Evolutionary conservation across 2,888 invertebrate genomes (phyloP), one percentile per base, ranked within the genome.

Genomic region (Drosophila sordidula): DNA sequence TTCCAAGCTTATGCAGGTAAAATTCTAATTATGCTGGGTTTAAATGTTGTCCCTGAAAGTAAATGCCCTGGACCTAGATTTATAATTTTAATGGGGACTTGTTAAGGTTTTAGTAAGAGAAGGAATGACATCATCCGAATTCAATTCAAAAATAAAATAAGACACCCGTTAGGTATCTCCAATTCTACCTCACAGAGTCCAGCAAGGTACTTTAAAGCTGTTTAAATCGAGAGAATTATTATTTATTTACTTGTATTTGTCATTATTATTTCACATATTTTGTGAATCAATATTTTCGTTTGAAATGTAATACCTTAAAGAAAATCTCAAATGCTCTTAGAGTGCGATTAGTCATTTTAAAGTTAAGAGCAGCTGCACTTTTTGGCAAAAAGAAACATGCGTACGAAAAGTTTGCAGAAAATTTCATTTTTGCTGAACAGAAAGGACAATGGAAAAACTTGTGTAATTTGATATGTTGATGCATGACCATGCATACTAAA

Each of bases 381-480:
- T 38, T 39, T 25, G 26, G 0, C 6, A 6, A 25, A 41, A 14
- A 18, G 18, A 29, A 29, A 16, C 5, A 36, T 14, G 14, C 41
- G 6, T 36, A 12, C 4, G n/a, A 42, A 46, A 46, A 18, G 12
- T 55, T 29, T 34, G 50, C 44, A 29, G 18, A 38, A 59, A 56
- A 47, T 56, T 38, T 2, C 8, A 54, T 38, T 62, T 61, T 32
- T 22, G 14, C 59, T 56, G 41, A 34, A 12, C 11, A 11, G 12
- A 4, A 1, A 44, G 51, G 41, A 56, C 70, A 75, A 51, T 65
- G 52, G 32, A 63, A 55, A 65, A 64, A 83, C 51, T 80, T 81
- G 63, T 64, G 79, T 64, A 78, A 88, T 72, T 75, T 75, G 57
- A 72, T 77, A 71, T 70, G 58, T 67, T 76, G 70, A 47, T 84